phyloP scores from a whole-genome alignment of 2,888 invertebrate species.

The Meloe dianella region DNA sequence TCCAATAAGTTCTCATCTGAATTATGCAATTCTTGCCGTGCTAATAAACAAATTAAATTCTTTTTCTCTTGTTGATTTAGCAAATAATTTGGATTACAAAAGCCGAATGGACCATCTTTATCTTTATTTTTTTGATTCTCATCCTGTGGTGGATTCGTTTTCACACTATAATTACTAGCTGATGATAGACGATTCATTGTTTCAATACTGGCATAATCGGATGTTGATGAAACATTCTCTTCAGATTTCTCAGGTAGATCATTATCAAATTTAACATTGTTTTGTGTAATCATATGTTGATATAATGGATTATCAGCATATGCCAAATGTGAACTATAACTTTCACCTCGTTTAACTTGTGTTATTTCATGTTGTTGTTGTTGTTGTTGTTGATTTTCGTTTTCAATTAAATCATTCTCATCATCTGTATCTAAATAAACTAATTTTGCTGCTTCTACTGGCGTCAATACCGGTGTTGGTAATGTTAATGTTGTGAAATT shows the following conservation, averaged over 20 bases:
- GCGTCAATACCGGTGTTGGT: slow-evolving; percentile 70
- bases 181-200: slow-evolving; percentile 66
- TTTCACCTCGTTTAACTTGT: slow-evolving; percentile 64
- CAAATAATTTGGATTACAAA: slow-evolving; percentile 79
- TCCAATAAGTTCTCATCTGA: slow-evolving; percentile 51
- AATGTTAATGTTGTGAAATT: slow-evolving; percentile 70
- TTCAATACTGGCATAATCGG: slow-evolving; percentile 79
- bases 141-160: slow-evolving; percentile 56
- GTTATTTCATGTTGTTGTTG: slow-evolving; percentile 32
- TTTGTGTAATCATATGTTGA: slow-evolving; percentile 65
- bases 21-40: slow-evolving; percentile 31
- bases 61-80: slow-evolving; percentile 52
- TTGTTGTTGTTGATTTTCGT: slow-evolving; percentile 44
- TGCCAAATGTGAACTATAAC: slow-evolving; percentile 64
- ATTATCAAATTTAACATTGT: slow-evolving; percentile 66
- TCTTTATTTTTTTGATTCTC: slow-evolving; percentile 49
- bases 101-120: slow-evolving; percentile 66
- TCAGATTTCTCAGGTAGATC: slow-evolving; percentile 64
- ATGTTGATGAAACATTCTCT: slow-evolving; percentile 70
- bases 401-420: slow-evolving; percentile 60
- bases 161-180: slow-evolving; percentile 60
- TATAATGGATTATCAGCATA: slow-evolving; percentile 60
- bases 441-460: slow-evolving; percentile 71
- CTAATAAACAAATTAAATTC: slow-evolving; percentile 37
- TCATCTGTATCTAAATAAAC: slow-evolving; percentile 76